Percentiles rank a stretch among this genome's conserved stretches.
These are phyloP conservation scores for Scaptomyza caliginosa DNA, from an alignment of 2,888 invertebrate species.

Conservation along the genomic window DNA sequence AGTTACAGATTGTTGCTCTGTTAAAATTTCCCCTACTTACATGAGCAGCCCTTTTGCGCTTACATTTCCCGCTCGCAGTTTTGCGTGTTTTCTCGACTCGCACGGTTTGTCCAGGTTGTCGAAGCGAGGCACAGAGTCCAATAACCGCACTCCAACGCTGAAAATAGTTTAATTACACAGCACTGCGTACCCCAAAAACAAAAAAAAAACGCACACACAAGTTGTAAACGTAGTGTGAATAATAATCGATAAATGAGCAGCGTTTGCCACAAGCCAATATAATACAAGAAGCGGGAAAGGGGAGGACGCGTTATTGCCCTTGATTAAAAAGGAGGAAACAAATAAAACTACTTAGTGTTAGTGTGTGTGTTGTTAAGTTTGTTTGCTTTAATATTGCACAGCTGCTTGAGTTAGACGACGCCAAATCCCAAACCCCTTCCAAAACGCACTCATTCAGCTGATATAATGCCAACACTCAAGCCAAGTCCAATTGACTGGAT, in stretches of 20 bases:
- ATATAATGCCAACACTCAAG: conserved; percentile 73
- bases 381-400: conserved; percentile 4
- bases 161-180: conserved; percentile 37
- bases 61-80: conserved; percentile 60
- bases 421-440: background rate
- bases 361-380: background rate
- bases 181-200: conserved; percentile 6
- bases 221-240: conserved; percentile 48
- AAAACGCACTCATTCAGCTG: conserved; percentile 4
- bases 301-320: conserved; percentile 35
- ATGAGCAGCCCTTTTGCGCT: conserved; percentile 36
- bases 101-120: conserved; percentile 32
- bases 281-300: background rate
- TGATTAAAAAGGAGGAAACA: conserved; percentile 36
- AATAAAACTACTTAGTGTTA: background rate
- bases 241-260: conserved; percentile 62
- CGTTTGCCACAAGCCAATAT: conserved; percentile 2
- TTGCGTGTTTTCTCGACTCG: conserved; percentile 53
- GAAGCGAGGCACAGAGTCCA: conserved; percentile 16
- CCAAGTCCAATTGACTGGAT: conserved; percentile 74
- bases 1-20: background rate
- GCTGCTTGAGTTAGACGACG: background rate
- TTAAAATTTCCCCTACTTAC: conserved; percentile 39
- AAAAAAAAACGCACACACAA: too few relatives aligned
- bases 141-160: conserved; percentile 17